phyloP scores from a whole-genome alignment of 37 sponge, comb jelly and placozoan genomes.

The Crambe crambe region DNA sequence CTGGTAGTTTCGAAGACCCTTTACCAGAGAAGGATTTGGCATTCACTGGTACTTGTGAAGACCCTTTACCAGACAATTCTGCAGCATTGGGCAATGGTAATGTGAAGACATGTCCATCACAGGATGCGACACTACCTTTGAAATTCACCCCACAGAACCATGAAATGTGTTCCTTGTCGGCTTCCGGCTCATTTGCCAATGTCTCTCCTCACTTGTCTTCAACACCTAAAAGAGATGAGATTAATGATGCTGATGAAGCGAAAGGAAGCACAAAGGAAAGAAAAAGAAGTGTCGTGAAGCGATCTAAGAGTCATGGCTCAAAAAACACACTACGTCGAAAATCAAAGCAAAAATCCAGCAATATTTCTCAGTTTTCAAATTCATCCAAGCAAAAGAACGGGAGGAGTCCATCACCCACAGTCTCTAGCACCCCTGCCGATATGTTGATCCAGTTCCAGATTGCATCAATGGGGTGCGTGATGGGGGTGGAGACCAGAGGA shows the following conservation, averaged over 20 bases:
- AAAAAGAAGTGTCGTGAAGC: neutral
- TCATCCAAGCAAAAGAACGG: neutral
- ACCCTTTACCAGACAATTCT: neutral
- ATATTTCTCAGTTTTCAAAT: no score
- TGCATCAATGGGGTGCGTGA: neutral
- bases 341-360: neutral
- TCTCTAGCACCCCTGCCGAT: neutral
- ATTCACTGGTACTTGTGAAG: neutral
- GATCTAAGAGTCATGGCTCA: neutral
- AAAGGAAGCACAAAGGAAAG: no score
- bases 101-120: neutral
- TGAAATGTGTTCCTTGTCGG: neutral
- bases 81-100: neutral
- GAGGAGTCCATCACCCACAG: neutral
- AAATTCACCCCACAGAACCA: neutral
- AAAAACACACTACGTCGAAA: neutral
- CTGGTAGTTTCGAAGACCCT: neutral
- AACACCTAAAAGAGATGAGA: neutral
- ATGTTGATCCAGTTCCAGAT: conserved; percentile 4
- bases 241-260: no score
- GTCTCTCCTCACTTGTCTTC: neutral
- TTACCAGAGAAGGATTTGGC: neutral
- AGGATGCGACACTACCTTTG: neutral
- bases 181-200: neutral
- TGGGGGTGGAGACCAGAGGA: neutral